Evolutionary conservation across 2,888 invertebrate species (phyloP).

Genomic region (Ellobium chinense): DNA sequence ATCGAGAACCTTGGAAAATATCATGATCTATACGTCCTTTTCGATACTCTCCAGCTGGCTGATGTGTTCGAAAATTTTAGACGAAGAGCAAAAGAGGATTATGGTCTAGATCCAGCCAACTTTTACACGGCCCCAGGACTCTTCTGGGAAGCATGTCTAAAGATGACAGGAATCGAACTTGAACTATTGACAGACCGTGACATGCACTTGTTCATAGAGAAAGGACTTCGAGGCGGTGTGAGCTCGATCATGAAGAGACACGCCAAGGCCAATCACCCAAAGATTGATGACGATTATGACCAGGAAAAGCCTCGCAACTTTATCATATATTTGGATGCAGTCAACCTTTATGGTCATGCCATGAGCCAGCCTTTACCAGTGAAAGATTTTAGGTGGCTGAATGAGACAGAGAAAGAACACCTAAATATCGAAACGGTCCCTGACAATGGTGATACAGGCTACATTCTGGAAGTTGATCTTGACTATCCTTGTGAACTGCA

Average conservation of each 20-base stretch:
- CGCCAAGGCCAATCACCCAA: neutral
- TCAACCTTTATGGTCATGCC: constrained; percentile 16
- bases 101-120: neutral
- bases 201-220: neutral
- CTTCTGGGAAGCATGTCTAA: neutral
- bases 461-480: neutral
- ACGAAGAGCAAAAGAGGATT: neutral
- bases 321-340: neutral
- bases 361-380: neutral
- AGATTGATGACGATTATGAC: neutral
- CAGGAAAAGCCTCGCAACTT: neutral
- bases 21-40: neutral
- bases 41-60: constrained; percentile 1
- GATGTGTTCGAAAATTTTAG: constrained; percentile 9
- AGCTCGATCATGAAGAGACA: neutral
- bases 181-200: neutral
- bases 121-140: neutral
- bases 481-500: constrained; percentile 6
- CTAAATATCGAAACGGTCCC: neutral
- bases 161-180: neutral
- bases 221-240: neutral
- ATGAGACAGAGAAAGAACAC: neutral
- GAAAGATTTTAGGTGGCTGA: neutral
- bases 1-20: neutral
- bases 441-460: neutral